These are phyloP conservation scores for Pollimyrus isidori DNA, from an alignment of 2,113 vertebrate genomes.

Conservation along the genomic window DNA sequence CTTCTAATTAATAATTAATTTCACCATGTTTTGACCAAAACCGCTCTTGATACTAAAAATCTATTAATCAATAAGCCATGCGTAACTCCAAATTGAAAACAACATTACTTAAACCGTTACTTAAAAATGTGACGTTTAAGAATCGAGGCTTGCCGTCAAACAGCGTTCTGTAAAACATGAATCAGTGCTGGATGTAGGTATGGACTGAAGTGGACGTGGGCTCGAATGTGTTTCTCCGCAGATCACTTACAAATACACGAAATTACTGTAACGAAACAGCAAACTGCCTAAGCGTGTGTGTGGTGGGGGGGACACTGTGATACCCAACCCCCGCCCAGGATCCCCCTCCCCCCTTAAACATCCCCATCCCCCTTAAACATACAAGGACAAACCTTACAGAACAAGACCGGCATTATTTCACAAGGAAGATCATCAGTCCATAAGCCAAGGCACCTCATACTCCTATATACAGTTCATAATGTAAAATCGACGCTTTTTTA, in stretches of 20 bases:
- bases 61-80: background rate
- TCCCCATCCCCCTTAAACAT: constrained; percentile 19
- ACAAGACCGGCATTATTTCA: constrained; percentile 20
- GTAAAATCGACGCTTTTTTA: background rate
- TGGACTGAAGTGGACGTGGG: background rate
- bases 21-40: background rate
- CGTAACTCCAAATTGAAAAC: background rate
- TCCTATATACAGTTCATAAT: background rate
- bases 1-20: background rate
- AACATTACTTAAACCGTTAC: background rate
- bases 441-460: background rate
- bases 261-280: background rate
- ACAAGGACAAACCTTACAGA: constrained; percentile 5
- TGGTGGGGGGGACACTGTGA: background rate
- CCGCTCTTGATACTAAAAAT: background rate
- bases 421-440: background rate
- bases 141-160: background rate
- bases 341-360: constrained; percentile 11
- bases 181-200: background rate
- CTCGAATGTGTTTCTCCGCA: background rate
- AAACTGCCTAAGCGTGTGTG: background rate
- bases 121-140: background rate
- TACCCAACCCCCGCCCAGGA: constrained; percentile 4
- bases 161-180: background rate
- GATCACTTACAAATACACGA: background rate